Percentiles rank a stretch among this genome's conserved stretches.
phyloP scores from a whole-genome alignment of 2,888 invertebrate genomes.

The Argynnis bischoffii region DNA sequence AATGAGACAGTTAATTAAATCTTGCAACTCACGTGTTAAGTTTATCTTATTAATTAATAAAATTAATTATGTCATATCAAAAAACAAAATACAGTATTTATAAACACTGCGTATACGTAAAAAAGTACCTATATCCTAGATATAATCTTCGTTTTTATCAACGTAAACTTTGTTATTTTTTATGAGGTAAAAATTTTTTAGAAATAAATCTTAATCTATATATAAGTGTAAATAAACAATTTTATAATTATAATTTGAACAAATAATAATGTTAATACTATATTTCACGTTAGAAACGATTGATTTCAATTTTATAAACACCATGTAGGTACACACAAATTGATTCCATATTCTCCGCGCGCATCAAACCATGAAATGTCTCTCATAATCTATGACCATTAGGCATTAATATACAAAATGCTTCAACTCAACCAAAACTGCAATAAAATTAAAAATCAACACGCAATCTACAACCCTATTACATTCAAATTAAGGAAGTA shows the following conservation, averaged over 20 bases:
- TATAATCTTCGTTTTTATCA: too few species aligned
- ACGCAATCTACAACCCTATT: slow-evolving; percentile 10
- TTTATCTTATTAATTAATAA: slow-evolving; percentile 1
- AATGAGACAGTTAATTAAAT: slow-evolving; percentile 22
- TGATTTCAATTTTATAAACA: slow-evolving; percentile 34
- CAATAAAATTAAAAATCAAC: background rate
- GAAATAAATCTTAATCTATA: too few species aligned
- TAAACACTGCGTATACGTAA: too few species aligned
- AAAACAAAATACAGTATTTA: too few species aligned
- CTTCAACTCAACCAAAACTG: slow-evolving; percentile 15
- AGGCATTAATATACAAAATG: slow-evolving; percentile 31
- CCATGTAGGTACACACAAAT: slow-evolving; percentile 43
- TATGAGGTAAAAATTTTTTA: too few species aligned
- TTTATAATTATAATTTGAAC: background rate
- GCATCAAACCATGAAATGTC: slow-evolving; percentile 56
- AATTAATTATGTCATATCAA: background rate
- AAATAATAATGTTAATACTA: background rate
- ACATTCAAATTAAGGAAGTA: background rate
- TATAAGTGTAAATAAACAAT: background rate
- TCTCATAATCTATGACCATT: slow-evolving; percentile 44
- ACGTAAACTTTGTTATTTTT: too few species aligned
- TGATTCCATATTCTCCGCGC: slow-evolving; percentile 48
- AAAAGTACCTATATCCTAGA: too few species aligned
- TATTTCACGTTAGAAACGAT: background rate
- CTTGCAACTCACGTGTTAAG: slow-evolving; percentile 37